Evolutionary conservation across 2,888 invertebrate species (phyloP), one percentile per base, ranked within the genome.

Genomic region (Drosophila lutescens): DNA sequence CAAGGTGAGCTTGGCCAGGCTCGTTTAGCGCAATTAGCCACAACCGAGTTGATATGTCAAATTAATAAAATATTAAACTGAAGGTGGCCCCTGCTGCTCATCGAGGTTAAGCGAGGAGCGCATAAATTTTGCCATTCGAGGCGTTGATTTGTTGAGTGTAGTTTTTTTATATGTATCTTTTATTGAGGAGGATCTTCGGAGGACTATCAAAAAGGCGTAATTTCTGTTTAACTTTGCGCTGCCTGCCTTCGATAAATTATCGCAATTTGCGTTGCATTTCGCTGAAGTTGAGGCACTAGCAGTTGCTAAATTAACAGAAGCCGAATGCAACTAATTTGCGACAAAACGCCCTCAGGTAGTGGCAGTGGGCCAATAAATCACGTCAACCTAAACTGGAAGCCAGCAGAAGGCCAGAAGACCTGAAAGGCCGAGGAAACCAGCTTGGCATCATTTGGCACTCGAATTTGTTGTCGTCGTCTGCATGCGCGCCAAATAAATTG

Each of bases 11-110:
- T 32, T 51, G 57, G 63, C 59, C 55, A 51, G 58, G 65, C 81
- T 91, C 91, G 90, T 91, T 92, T 90, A 89, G 83, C 83, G 90
- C 91, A 91, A 91, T 91, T 92, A 91, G 91, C 86, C 90, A 91
- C 90, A 91, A 91, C 91, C 88, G 89, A 91, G 90, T 88, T 88
- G 90, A 88, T 85, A 76, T 86, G 91, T 91, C 90, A 91, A 92
- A 91, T 91, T 90, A 91, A 91, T 90, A 88, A 90, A 83, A 87
- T 86, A 86, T 83, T 80, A 83, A 88, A 74, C 76, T 77, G 80
- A 77, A 75, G 75, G 78, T 80, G 78, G 86, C 77, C 81, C 70
- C 55, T 40, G 70, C 49, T 17, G 53, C 53, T 54, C 23, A 76
- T 53, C 86, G 73, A 85, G 80, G 80, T 69, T 73, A 76, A 82